Percentiles rank a stretch among this genome's conserved stretches.
These are phyloP conservation scores for Drosophila busckii DNA, from an alignment of 1,140 invertebrate genomes.

Conservation along the genomic window DNA sequence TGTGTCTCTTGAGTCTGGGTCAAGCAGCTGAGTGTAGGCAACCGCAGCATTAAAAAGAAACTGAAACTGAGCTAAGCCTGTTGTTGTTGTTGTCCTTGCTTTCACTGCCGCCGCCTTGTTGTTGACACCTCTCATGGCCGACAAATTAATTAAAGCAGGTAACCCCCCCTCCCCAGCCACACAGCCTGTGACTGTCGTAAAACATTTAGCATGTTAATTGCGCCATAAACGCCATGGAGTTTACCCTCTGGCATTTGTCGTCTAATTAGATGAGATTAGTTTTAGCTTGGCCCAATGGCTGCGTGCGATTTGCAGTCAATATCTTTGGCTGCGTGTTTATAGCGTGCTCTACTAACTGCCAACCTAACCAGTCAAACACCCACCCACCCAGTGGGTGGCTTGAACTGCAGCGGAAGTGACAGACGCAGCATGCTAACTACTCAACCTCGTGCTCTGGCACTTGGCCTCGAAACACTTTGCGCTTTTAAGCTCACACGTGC, in stretches of 20 bases:
- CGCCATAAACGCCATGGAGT: constrained; percentile 49
- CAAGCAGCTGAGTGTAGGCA: constrained; percentile 51
- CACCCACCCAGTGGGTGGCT: constrained; percentile 1
- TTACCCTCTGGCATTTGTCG: constrained; percentile 50
- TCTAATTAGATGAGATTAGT: constrained; percentile 70
- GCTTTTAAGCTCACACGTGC: constrained; percentile 74
- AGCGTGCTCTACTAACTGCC: too few relatives aligned
- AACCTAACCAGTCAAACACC: too few relatives aligned
- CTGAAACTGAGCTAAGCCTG: constrained; percentile 2
- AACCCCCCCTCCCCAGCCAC: too few relatives aligned
- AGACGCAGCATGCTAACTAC: constrained; percentile 36
- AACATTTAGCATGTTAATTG: constrained; percentile 74
- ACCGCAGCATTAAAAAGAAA: constrained; percentile 2
- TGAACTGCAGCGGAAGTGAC: constrained; percentile 53
- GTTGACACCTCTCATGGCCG: constrained; percentile 70
- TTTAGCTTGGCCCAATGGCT: constrained; percentile 10
- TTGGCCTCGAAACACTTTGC: constrained; percentile 72
- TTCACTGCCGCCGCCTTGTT: constrained; percentile 38
- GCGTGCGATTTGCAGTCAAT: background rate
- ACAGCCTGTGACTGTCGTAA: constrained; percentile 52
- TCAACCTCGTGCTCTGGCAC: constrained; percentile 42
- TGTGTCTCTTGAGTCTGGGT: constrained; percentile 50
- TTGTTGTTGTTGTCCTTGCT: constrained; percentile 24
- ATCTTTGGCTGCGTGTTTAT: constrained; percentile 5
- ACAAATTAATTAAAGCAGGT: constrained; percentile 72